Base-by-base conservation (phyloP, 2,113 vertebrate genomes). In the Psilopogon haemacephalus region DNA sequence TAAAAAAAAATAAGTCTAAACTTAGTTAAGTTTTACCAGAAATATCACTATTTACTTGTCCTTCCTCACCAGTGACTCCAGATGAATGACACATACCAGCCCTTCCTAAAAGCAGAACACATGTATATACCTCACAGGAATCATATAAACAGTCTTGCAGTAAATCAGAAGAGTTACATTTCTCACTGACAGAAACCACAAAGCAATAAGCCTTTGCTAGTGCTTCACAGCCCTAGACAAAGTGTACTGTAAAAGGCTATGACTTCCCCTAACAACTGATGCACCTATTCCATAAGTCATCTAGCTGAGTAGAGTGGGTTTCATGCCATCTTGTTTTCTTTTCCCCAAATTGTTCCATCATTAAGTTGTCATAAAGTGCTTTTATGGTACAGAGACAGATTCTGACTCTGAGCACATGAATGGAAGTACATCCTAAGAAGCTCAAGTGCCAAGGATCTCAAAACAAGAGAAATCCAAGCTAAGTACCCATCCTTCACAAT, bases 1-100 rank as follows among this genome's bases (percentile, higher is more conserved):
- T 68, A n/a, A n/a, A n/a, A n/a, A n/a, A n/a, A n/a, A n/a, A n/a
- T n/a, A n/a, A n/a, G n/a, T n/a, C n/a, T n/a, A n/a, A n/a, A n/a
- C n/a, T n/a, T n/a, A n/a, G n/a, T n/a, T 44, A 73, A 73, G 84
- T 33, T 42, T 6, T 6, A 38, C 11, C 48, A 87, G 73, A 55
- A 87, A 56, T n/a, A 87, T 8, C 44, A 60, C 24, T 64, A 60
- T 59, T 87, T 19, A 77, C 5, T 71, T 64, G 12, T 24, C 50
- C 37, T 56, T 84, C 12, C 42, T 65, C 58, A 71, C 8, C 3
- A 10, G 32, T 27, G 28, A 77, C 28, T 60, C 81, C 44, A 73
- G 28, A 10, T 0, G 0, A 76, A 65, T 50, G 16, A 59, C 17
- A 63, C 5, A 3, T 19, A 73, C 24, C 6, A 75, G 33, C 3